Evolutionary conservation across 2,888 invertebrate genomes (phyloP), one percentile per base, ranked within the genome.

Genomic region (Harpagoxenus sublaevis): DNA sequence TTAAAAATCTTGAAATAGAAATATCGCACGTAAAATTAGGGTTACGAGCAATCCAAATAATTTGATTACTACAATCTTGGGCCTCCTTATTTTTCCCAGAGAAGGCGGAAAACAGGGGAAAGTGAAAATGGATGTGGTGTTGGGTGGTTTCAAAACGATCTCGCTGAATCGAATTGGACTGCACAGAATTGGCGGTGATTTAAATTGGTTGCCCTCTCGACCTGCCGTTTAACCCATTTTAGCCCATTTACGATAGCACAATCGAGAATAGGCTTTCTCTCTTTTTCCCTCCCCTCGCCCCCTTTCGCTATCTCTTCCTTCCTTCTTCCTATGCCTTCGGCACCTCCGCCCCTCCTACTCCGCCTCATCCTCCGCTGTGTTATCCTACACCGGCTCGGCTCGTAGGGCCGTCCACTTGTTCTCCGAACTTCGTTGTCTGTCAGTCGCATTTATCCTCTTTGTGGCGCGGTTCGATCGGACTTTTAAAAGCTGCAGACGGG

Each of bases 171-270:
- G 87, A 88, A 89, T 90, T 85, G 86, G 68, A 84, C 86, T 74
- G 85, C 78, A 75, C 78, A 78, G 89, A 89, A 91, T 91, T 90
- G 92, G 88, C 89, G 89, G 83, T 89, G 91, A 92, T 92, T 92
- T 91, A 92, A 92, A 92, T 92, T 92, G 92, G 87, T 87, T 90
- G 86, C 77, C 86, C 92, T 89, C 89, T 89, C 87, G 85, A 87
- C 87, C 89, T 74, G 81, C 84, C 91, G 88, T 92, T 92, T 92
- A 92, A 92, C 92, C 91, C 89, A 90, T 92, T 92, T 92, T 92
- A 92, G 92, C 92, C 91, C 89, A 90, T 92, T 92, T 92, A 90
- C 89, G 87, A 89, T 23, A 39, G 85, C 85, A 81, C 70, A 78
- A 66, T 85, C 48, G 78, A 78, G 79, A 88, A 88, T 88, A 82